These are phyloP conservation scores for Calyptomena viridis DNA, from an alignment of 2,113 vertebrate species.

Conservation along the genomic window DNA sequence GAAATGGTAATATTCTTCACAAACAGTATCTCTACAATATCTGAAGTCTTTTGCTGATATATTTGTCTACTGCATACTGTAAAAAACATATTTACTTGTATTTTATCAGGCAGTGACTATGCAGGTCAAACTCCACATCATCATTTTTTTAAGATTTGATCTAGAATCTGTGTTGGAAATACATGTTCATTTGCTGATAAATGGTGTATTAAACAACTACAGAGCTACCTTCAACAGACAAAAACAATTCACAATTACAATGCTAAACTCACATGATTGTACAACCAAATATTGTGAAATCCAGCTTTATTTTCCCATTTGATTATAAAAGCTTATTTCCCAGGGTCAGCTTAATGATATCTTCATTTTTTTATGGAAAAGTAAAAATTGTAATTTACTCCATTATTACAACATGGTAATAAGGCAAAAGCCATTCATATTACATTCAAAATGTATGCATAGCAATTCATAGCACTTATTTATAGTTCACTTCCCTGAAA, in stretches of 20 bases:
- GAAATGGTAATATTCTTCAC: not conserved
- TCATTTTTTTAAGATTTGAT: slow-evolving; percentile 1
- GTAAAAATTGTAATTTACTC: not conserved
- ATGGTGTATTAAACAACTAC: not conserved
- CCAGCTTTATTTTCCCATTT: slow-evolving; percentile 24
- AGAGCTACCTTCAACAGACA: not conserved
- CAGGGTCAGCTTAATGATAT: not conserved
- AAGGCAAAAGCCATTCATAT: not conserved
- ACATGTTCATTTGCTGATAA: slow-evolving; percentile 3
- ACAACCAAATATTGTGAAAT: slow-evolving; percentile 22
- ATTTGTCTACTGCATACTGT: slow-evolving; percentile 33
- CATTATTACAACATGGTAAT: not conserved
- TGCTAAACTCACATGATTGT: not conserved
- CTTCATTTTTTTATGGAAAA: not conserved
- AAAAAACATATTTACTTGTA: slow-evolving; percentile 28
- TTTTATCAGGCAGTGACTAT: slow-evolving; percentile 25
- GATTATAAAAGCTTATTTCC: slow-evolving; percentile 65
- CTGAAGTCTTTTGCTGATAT: slow-evolving; percentile 4
- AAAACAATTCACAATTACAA: not conserved
- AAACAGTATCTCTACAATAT: not conserved
- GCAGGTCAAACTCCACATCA: slow-evolving; percentile 30
- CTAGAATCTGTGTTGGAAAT: not conserved
- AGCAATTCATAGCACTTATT: not conserved
- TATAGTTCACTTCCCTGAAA: not conserved
- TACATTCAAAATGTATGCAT: not conserved